A percentile compares a stretch with the other conserved stretches of the same genome.
These are phyloP conservation scores for Phasia obesa DNA, from an alignment of 2,888 invertebrate genomes.

Conservation along the genomic window DNA sequence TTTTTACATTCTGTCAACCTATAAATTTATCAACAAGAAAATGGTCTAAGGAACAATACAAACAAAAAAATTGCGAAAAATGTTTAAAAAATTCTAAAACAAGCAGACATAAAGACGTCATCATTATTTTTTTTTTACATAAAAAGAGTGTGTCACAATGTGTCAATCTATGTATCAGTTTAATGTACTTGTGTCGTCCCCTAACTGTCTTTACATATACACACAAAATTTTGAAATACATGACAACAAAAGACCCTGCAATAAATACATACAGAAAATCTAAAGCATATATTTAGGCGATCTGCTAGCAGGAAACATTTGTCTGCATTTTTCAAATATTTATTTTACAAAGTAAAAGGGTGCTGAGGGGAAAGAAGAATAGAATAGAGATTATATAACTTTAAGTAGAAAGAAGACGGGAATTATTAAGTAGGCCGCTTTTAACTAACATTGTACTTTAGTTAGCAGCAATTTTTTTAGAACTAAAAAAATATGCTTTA, in stretches of 20 bases:
- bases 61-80: neutral
- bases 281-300: conserved; percentile 40
- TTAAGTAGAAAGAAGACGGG: neutral
- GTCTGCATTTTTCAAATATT: neutral
- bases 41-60: neutral
- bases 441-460: neutral
- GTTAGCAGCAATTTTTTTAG: conserved; percentile 8
- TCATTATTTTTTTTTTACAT: neutral
- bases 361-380: neutral
- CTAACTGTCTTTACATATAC: neutral
- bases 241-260: conserved; percentile 21
- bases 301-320: neutral
- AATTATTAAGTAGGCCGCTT: neutral
- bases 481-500: neutral
- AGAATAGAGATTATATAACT: neutral
- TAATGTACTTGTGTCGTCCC: neutral
- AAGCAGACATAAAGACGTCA: conserved; percentile 52
- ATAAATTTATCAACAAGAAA: conserved; percentile 7
- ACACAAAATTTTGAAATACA: conserved; percentile 11
- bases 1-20: neutral
- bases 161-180: neutral
- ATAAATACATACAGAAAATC: neutral
- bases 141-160: neutral
- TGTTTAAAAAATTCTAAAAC: neutral
- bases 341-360: neutral